phyloP scores from a whole-genome alignment of 2,113 vertebrate genomes.

The Toxotes jaculatrix region DNA sequence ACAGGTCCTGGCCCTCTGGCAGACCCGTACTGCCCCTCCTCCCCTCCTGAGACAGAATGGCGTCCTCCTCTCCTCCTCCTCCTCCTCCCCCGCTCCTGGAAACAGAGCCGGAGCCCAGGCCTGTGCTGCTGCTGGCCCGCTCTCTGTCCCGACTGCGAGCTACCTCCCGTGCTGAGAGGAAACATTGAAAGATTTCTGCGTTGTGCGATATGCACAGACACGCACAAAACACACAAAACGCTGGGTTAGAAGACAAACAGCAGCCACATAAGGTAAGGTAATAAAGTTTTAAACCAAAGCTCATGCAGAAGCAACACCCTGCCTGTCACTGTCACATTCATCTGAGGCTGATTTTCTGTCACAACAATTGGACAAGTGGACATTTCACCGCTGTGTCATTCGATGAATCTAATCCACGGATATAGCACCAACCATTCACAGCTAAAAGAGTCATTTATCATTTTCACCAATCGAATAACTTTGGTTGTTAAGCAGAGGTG shows the following conservation, averaged over 20 bases:
- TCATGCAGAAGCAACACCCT: neutral
- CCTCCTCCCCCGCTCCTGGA: constrained; percentile 73
- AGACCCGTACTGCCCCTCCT: constrained; percentile 89
- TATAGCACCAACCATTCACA: neutral
- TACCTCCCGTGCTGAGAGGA: constrained; percentile 98
- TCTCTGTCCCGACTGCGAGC: constrained; percentile 94
- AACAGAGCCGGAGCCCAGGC: constrained; percentile 78
- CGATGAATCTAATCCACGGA: too few species aligned
- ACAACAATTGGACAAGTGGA: neutral
- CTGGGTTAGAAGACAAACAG: constrained; percentile 62
- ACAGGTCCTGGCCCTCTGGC: constrained; percentile 94
- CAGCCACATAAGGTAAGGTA: constrained; percentile 9
- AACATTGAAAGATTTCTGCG: constrained; percentile 99
- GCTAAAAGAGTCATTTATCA: too few species aligned
- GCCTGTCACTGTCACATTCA: neutral
- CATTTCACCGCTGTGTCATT: neutral
- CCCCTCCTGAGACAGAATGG: constrained; percentile 87
- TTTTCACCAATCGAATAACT: neutral
- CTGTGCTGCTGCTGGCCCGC: constrained; percentile 85
- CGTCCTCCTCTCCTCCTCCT: constrained; percentile 82
- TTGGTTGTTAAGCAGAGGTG: neutral
- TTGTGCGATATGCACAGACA: constrained; percentile 85
- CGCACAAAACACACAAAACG: constrained; percentile 57
- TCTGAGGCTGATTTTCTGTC: neutral
- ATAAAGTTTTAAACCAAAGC: neutral